Percentiles rank a stretch among this genome's conserved stretches.
Evolutionary conservation across 2,888 invertebrate genomes (phyloP).

Genomic region (Amblyteles armatorius): DNA sequence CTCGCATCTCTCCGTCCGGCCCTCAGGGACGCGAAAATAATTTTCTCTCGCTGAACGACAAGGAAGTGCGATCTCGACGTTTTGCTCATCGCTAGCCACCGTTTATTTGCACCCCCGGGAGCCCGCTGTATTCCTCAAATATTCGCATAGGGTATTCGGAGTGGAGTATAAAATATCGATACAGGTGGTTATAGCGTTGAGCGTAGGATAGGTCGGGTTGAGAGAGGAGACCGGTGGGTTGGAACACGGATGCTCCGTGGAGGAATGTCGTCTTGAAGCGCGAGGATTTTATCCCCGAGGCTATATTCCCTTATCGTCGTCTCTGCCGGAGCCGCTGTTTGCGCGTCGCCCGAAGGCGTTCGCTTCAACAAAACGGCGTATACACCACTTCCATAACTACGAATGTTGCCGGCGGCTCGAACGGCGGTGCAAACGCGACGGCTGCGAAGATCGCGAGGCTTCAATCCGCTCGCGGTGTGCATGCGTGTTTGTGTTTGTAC

Average conservation of each 20-base stretch:
- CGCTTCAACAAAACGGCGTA: constrained; percentile 11
- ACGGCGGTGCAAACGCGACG: constrained; percentile 31
- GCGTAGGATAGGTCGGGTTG: constrained; percentile 42
- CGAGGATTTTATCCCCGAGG: constrained; percentile 62
- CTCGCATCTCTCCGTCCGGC: no score
- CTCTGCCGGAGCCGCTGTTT: constrained; percentile 53
- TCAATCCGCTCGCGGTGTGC: constrained; percentile 22
- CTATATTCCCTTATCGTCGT: constrained; percentile 70
- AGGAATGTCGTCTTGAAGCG: constrained; percentile 70
- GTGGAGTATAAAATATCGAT: constrained; percentile 6
- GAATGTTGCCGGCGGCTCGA: constrained; percentile 47
- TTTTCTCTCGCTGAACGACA: not conserved
- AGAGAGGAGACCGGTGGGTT: constrained; percentile 48
- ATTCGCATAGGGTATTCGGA: not conserved
- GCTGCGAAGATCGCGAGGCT: constrained; percentile 54
- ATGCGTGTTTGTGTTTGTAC: constrained; percentile 22
- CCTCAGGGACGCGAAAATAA: not conserved
- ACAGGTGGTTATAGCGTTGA: constrained; percentile 6
- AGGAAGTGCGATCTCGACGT: not conserved
- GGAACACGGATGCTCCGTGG: constrained; percentile 69
- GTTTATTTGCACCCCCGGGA: not conserved
- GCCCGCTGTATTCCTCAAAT: not conserved
- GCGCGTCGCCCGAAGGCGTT: constrained; percentile 59
- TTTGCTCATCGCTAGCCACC: not conserved
- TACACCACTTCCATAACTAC: constrained; percentile 59